Evolutionary conservation across 2,113 vertebrate genomes (phyloP).

Genomic region (Muntiacus reevesi): DNA sequence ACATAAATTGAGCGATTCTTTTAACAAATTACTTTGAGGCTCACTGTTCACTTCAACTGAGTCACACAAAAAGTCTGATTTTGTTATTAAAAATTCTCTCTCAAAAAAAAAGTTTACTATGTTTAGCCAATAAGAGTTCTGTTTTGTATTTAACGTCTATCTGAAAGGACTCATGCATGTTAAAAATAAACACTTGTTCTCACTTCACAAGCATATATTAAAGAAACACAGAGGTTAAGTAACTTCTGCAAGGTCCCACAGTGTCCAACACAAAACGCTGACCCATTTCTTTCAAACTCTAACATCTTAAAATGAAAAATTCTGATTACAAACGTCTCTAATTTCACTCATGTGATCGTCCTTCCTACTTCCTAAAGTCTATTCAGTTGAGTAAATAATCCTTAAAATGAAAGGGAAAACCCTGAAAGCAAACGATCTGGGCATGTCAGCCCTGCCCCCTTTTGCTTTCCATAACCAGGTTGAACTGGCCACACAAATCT

Average conservation of each 20-base stretch:
- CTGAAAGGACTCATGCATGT: neutral
- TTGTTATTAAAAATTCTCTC: neutral
- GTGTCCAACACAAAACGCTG: neutral
- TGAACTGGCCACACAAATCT: neutral
- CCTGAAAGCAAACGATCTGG: neutral
- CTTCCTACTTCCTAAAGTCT: neutral
- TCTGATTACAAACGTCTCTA: neutral
- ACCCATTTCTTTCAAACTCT: neutral
- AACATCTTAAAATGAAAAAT: slow-evolving; percentile 17
- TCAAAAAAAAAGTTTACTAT: neutral
- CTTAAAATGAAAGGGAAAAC: neutral
- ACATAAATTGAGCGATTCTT: neutral
- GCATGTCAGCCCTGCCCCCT: neutral
- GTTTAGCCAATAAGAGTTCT: neutral
- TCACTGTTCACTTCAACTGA: neutral
- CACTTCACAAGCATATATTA: neutral
- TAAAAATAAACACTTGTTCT: neutral
- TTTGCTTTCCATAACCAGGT: neutral
- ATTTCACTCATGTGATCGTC: neutral
- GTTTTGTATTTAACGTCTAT: neutral
- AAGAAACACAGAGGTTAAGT: neutral
- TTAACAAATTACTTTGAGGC: neutral
- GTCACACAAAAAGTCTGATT: neutral
- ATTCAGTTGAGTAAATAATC: neutral
- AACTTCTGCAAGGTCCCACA: neutral